Evolutionary conservation across 2,888 invertebrate genomes (phyloP), one percentile per base, ranked within the genome.

Genomic region (Heliconius ethilla): DNA sequence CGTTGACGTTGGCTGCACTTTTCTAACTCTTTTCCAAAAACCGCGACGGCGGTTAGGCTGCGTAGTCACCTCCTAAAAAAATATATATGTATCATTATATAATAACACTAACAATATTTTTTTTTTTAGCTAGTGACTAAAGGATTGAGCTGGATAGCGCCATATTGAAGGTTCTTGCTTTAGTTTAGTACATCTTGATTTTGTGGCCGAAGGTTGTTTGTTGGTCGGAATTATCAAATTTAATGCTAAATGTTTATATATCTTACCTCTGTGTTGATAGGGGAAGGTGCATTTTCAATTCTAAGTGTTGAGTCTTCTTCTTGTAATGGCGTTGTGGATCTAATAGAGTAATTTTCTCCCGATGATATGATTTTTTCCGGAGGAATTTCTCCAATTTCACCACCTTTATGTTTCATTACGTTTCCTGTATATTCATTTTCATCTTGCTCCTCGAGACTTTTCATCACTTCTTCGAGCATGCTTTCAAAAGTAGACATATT

Each of bases 1-100:
- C 13, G 89, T 90, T 7, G 91, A 86, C 15, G 89, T 90, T 7
- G 95, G 95, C 70, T 95, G 94, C 40, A 96, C 96, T 82, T 96
- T 77, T 62, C 62, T 96, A 0, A 97, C 96, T 82, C 96, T 95
- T 84, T 97, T 97, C 96, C 97, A 97, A 84, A 96, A 96, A 75
- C 97, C 97, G 81, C 96, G 95, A 79, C 96, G 95, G 78, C 95
- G 91, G 75, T 86, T 85, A 81, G 89, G 90, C 78, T 86, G 84
- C 40, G 85, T 86, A 69, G 84, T 83, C 80, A 88, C 87, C 81
- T 89, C 89, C 92, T 93, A 87, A 73, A 82, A 83, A 29, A 76
- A 45, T 59, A 63, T 27, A 27, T 6, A 63, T 62, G 25, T 62
- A 25, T 27, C 15, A 18, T 51, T 51, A 51, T 51, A 18, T 33